Conservation (phyloP, 2,113 vertebrate genomes). For the Natator depressus region DNA sequence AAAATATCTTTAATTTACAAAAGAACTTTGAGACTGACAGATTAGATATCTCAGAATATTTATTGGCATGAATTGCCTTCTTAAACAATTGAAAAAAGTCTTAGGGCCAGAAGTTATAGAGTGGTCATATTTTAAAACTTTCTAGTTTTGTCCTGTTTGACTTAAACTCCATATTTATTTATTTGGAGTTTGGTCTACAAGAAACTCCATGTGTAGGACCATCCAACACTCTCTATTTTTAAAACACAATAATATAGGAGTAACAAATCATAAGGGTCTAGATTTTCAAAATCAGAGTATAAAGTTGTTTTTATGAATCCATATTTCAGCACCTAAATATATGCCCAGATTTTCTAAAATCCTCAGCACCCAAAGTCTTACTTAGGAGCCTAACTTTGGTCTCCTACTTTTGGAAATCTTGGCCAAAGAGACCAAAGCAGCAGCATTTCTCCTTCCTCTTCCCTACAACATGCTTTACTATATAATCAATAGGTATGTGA, state of each 20-base stretch:
- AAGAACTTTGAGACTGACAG: neutral
- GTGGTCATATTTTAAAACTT: neutral
- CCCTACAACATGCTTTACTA: neutral
- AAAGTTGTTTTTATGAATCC: neutral
- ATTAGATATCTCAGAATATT: neutral
- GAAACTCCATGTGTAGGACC: neutral
- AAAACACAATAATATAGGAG: neutral
- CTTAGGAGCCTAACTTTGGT: neutral
- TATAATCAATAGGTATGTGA: neutral
- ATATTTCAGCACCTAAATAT: fast-evolving
- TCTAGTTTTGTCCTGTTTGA: neutral
- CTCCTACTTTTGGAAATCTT: neutral
- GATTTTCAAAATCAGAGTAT: neutral
- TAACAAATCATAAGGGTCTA: neutral
- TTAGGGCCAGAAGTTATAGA: neutral
- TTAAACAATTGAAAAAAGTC: neutral
- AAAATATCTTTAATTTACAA: neutral
- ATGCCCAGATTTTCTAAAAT: neutral
- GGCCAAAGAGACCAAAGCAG: neutral
- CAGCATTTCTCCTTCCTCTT: neutral
- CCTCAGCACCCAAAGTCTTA: neutral
- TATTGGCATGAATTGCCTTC: neutral
- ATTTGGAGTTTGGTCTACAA: neutral
- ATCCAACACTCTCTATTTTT: neutral
- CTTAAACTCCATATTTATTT: neutral